These are phyloP conservation scores for Dendrophyllia cribrosa DNA, from an alignment of 64 coral and sea anemone genomes.

Conservation along the genomic window DNA sequence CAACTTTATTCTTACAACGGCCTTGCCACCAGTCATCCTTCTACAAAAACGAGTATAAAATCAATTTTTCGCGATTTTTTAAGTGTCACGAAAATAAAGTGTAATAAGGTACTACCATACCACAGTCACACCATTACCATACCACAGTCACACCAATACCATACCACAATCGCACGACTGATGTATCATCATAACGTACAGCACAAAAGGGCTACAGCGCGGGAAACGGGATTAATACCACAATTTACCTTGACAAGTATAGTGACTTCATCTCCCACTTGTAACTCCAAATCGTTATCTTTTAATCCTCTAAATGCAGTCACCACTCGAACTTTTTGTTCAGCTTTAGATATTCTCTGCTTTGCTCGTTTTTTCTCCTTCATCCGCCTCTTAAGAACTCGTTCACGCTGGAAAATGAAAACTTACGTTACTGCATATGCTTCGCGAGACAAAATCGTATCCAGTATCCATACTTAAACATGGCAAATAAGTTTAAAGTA, in stretches of 20 bases:
- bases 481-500: no score
- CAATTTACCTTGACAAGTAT: conserved; percentile 68
- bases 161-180: no score
- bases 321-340: conserved; percentile 83
- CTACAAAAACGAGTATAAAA: conserved; percentile 28
- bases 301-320: conserved; percentile 72
- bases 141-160: no score
- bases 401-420: conserved; percentile 61
- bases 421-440: neutral
- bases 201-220: no score
- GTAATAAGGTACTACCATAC: no score
- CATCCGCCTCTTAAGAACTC: conserved; percentile 87
- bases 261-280: conserved; percentile 89
- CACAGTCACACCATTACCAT: no score
- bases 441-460: neutral
- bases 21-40: conserved; percentile 96
- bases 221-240: neutral
- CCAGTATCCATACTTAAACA: no score
- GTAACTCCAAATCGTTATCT: conserved; percentile 74
- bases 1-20: conserved; percentile 72
- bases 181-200: no score
- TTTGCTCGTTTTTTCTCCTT: conserved; percentile 88
- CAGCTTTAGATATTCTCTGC: conserved; percentile 50
- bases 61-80: no score
- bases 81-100: no score